These are phyloP conservation scores for Bergia sp. DNA, from an alignment of 92 coral and sea anemone genomes.

Conservation along the genomic window DNA sequence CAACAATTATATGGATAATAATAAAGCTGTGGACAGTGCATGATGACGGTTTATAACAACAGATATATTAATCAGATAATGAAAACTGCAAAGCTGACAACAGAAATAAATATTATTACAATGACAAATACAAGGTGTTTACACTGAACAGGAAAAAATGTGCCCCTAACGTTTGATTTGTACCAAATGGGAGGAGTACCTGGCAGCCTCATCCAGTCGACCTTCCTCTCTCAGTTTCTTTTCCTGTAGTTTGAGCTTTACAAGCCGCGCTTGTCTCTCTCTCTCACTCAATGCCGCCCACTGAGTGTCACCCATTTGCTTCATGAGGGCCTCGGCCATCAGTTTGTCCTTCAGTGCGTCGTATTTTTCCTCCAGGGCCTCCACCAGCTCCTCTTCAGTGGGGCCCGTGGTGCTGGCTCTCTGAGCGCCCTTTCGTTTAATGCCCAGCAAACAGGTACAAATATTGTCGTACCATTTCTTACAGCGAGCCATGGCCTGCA, in stretches of 20 bases:
- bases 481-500: slow-evolving; percentile 83
- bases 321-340: slow-evolving; percentile 88
- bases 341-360: slow-evolving; percentile 96
- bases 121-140: too few relatives aligned
- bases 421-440: slow-evolving; percentile 68
- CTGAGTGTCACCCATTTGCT: slow-evolving; percentile 92
- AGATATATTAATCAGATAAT: too few relatives aligned
- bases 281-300: slow-evolving; percentile 94
- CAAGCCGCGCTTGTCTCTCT: slow-evolving; percentile 84
- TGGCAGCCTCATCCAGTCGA: slow-evolving; percentile 92
- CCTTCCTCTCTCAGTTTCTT: slow-evolving; percentile 90
- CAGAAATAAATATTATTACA: neutral
- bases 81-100: neutral
- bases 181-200: slow-evolving; percentile 48
- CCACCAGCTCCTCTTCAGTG: slow-evolving; percentile 91
- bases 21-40: too few relatives aligned
- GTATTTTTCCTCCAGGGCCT: slow-evolving; percentile 94
- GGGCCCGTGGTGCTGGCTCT: slow-evolving; percentile 65
- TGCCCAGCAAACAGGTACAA: slow-evolving; percentile 87
- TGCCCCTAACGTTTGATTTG: neutral
- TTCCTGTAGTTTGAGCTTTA: slow-evolving; percentile 92
- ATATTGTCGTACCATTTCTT: slow-evolving; percentile 99
- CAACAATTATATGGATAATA: neutral
- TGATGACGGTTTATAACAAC: too few relatives aligned
- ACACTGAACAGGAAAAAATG: too few relatives aligned